These are phyloP conservation scores for Eumacrocentrus americanus DNA, from an alignment of 2,888 invertebrate species.

Conservation along the genomic window DNA sequence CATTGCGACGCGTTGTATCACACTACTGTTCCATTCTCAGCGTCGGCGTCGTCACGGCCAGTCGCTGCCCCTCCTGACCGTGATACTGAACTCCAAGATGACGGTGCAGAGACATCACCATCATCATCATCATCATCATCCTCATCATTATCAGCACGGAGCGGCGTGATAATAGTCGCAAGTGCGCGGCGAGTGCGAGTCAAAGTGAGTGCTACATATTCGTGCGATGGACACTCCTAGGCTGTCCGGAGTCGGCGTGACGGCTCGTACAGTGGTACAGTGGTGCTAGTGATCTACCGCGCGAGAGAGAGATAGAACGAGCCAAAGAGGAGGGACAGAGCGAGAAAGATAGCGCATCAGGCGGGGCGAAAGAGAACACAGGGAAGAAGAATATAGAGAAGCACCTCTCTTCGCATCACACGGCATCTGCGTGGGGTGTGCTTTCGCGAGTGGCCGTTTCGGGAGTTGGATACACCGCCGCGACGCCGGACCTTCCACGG, in stretches of 20 bases:
- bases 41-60: background rate
- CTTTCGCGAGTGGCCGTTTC: constrained; percentile 30
- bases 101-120: too few species aligned
- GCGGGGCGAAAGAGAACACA: background rate
- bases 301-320: constrained; percentile 16
- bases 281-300: constrained; percentile 31
- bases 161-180: too few species aligned
- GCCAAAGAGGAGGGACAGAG: constrained; percentile 16
- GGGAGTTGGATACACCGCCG: constrained; percentile 32
- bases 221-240: constrained; percentile 35
- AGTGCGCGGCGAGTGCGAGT: too few species aligned
- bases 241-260: constrained; percentile 32
- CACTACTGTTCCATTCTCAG: background rate
- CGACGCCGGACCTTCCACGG: constrained; percentile 23
- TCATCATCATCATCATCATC: too few species aligned
- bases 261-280: constrained; percentile 25
- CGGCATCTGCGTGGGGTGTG: constrained; percentile 21
- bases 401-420: background rate
- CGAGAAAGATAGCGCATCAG: constrained; percentile 7
- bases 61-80: background rate
- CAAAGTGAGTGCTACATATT: constrained; percentile 1
- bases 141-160: too few species aligned
- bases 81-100: constrained; percentile 3
- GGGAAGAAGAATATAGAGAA: constrained; percentile 2
- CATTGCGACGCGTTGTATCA: constrained; percentile 13